A percentile compares a stretch with the other conserved stretches of the same genome.
Conservation (phyloP, 2,113 vertebrate genomes). For the Pandion haliaetus region DNA sequence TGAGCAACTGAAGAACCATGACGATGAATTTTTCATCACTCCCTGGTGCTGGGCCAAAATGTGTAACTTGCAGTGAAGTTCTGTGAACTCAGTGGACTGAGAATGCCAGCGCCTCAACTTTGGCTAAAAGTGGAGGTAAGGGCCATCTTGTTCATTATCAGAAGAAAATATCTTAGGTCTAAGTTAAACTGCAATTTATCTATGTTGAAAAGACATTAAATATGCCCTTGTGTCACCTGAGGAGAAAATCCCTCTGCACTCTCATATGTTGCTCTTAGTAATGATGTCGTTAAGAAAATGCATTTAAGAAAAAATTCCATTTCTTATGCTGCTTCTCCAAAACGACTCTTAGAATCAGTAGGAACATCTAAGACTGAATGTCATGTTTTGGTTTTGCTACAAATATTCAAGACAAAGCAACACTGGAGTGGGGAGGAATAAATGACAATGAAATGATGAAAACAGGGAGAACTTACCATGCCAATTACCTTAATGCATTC, state of each 20-base stretch:
- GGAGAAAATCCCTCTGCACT: not conserved
- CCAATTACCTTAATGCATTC: not conserved
- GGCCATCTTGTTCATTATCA: not conserved
- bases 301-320: not conserved
- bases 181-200: not conserved
- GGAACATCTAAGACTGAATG: not conserved
- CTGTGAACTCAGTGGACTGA: not conserved
- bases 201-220: not conserved
- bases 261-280: not conserved
- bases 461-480: not conserved
- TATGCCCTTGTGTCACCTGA: not conserved
- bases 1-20: not conserved
- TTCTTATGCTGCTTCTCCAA: not conserved
- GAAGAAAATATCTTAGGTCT: not conserved
- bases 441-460: not conserved
- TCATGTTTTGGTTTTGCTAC: not conserved
- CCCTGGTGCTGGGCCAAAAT: not conserved
- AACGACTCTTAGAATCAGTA: not conserved
- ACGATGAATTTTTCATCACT: not conserved
- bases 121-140: not conserved
- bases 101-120: not conserved
- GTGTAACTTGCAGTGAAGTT: not conserved
- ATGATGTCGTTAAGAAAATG: not conserved
- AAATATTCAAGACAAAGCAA: not conserved
- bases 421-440: not conserved